Percentiles rank a stretch among this genome's conserved stretches.
These are phyloP conservation scores for Centropus bengalensis DNA, from an alignment of 2,113 vertebrate species.

Conservation along the genomic window DNA sequence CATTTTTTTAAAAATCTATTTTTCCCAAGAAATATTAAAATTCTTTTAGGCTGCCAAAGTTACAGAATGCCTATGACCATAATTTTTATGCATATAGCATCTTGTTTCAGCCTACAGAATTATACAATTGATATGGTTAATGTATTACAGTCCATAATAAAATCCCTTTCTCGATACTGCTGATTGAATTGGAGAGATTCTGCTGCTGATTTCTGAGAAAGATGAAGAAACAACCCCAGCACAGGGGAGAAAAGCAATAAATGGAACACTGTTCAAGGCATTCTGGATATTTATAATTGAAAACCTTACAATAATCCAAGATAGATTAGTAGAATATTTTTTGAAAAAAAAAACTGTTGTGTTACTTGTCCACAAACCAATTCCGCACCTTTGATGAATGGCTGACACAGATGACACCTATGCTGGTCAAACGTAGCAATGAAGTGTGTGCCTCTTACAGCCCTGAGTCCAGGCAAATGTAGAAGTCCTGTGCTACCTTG, in stretches of 20 bases:
- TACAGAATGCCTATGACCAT: not conserved
- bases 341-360: constrained; percentile 40
- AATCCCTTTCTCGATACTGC: not conserved
- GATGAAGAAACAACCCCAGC: not conserved
- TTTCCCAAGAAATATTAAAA: not conserved
- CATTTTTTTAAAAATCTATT: not conserved
- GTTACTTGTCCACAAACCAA: not conserved
- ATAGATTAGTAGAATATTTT: not conserved
- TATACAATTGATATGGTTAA: not conserved
- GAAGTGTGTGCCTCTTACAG: not conserved
- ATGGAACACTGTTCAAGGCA: not conserved
- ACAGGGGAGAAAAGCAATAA: not conserved
- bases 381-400: not conserved
- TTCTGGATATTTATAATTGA: constrained; percentile 27
- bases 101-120: not conserved
- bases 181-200: not conserved
- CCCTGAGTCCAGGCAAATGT: not conserved
- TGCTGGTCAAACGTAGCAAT: not conserved
- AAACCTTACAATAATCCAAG: constrained; percentile 2
- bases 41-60: not conserved
- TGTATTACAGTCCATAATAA: not conserved
- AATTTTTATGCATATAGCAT: not conserved
- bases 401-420: not conserved
- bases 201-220: not conserved
- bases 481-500: not conserved